A percentile compares a stretch with the other conserved stretches of the same genome.
Conservation (phyloP, 2,797 vertebrate genomes). For the Sorex maritimensis region DNA sequence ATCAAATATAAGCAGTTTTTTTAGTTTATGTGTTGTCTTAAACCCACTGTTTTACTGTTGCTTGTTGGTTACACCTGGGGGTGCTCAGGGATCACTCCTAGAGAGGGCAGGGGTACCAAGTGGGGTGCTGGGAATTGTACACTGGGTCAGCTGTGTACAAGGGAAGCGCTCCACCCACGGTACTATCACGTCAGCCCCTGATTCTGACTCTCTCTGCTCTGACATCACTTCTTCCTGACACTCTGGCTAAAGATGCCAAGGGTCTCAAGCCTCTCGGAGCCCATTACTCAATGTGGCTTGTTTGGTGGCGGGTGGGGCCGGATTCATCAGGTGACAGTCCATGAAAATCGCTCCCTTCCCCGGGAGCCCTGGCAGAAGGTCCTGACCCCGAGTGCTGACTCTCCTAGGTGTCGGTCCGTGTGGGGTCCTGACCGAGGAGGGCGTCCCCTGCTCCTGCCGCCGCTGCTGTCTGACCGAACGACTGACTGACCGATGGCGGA, state of each 20-base stretch:
- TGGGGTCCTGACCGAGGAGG: conserved; percentile 85
- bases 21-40: not conserved
- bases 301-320: accelerated
- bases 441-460: accelerated
- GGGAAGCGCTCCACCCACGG: too few relatives aligned
- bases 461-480: not conserved
- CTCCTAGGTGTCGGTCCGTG: conserved; percentile 87
- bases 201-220: too few relatives aligned
- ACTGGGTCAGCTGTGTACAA: too few relatives aligned
- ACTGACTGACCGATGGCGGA: not conserved
- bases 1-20: not conserved
- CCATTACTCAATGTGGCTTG: not conserved
- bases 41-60: too few relatives aligned
- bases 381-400: not conserved
- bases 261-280: not conserved
- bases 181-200: too few relatives aligned
- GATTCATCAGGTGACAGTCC: not conserved
- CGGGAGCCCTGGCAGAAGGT: not conserved
- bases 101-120: too few relatives aligned
- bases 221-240: not conserved
- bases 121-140: too few relatives aligned
- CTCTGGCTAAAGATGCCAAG: not conserved
- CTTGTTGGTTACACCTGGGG: too few relatives aligned
- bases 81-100: too few relatives aligned
- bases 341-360: not conserved